Percentiles rank a stretch among this genome's conserved stretches.
These are phyloP conservation scores for Myopa testacea DNA, from an alignment of 2,888 invertebrate genomes.

Conservation along the genomic window DNA sequence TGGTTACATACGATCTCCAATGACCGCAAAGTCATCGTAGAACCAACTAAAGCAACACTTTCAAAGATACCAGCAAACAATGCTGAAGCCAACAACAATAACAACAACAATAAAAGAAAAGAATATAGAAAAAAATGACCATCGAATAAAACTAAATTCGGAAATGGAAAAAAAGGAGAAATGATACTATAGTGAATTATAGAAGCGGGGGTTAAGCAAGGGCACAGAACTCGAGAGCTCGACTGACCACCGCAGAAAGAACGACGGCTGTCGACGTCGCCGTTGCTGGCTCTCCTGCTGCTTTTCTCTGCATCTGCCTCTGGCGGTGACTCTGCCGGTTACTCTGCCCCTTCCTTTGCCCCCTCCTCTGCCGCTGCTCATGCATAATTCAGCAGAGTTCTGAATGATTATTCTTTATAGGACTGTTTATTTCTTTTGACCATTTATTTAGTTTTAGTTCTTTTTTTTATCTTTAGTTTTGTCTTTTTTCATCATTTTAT, in stretches of 20 bases:
- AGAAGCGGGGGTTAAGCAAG: constrained; percentile 4
- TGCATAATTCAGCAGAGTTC: constrained; percentile 69
- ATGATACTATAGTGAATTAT: constrained; percentile 35
- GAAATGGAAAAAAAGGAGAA: constrained; percentile 37
- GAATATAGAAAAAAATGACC: not conserved
- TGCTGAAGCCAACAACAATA: constrained; percentile 11
- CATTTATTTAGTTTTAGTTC: constrained; percentile 64
- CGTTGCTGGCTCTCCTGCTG: not conserved
- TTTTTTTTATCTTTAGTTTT: constrained; percentile 45
- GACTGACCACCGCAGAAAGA: constrained; percentile 25
- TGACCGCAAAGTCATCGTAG: constrained; percentile 41
- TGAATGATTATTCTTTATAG: constrained; percentile 69
- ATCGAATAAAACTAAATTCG: constrained; percentile 34
- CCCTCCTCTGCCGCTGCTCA: constrained; percentile 52
- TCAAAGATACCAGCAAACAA: not conserved
- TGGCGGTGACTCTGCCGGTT: constrained; percentile 24
- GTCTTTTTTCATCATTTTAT: constrained; percentile 36
- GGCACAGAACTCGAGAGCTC: not conserved
- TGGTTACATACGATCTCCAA: constrained; percentile 23
- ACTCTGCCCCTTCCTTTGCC: too few relatives aligned
- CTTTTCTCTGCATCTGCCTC: not conserved
- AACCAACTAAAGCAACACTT: constrained; percentile 33
- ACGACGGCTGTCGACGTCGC: not conserved
- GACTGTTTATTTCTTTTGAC: constrained; percentile 69
- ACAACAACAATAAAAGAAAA: not conserved